Percentiles rank a stretch among this genome's conserved stretches.
These are phyloP conservation scores for Pocillopora grandis DNA, from an alignment of 92 coral and sea anemone species.

Conservation along the genomic window DNA sequence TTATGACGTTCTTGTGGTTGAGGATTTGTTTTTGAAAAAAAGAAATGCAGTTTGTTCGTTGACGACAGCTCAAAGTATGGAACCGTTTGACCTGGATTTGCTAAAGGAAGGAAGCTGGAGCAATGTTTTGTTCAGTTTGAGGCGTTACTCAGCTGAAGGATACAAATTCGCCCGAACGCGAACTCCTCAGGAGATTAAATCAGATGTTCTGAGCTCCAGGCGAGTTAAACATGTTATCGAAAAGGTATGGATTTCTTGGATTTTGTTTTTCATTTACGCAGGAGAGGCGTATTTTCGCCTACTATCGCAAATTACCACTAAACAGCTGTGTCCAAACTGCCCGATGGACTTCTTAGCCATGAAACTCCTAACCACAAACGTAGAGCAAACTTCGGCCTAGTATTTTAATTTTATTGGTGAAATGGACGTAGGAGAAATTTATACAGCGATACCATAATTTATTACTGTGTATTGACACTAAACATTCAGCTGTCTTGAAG, in stretches of 20 bases:
- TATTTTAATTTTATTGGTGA: too few relatives aligned
- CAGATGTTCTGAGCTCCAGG: conserved; percentile 71
- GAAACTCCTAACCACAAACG: too few relatives aligned
- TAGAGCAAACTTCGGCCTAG: too few relatives aligned
- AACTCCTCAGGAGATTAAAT: conserved; percentile 70
- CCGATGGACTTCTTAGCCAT: too few relatives aligned
- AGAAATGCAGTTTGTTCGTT: background rate
- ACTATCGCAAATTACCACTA: conserved; percentile 1
- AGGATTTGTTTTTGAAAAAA: background rate
- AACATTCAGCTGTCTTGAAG: too few relatives aligned
- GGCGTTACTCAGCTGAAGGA: conserved; percentile 59
- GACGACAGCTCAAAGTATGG: conserved; percentile 39
- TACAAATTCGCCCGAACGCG: conserved; percentile 72
- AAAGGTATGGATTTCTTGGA: conserved; percentile 53
- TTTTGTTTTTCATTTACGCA: too few relatives aligned
- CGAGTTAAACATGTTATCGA: conserved; percentile 75
- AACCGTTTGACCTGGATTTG: conserved; percentile 72
- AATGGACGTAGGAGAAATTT: too few relatives aligned
- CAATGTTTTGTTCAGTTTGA: conserved; percentile 71
- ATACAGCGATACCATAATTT: too few relatives aligned
- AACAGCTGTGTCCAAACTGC: too few relatives aligned
- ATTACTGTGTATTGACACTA: too few relatives aligned
- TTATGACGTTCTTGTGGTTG: too few relatives aligned
- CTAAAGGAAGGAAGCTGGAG: conserved; percentile 63
- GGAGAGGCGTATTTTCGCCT: background rate